phyloP scores from a whole-genome alignment of 2,113 vertebrate genomes.

The Aptenodytes patagonicus region DNA sequence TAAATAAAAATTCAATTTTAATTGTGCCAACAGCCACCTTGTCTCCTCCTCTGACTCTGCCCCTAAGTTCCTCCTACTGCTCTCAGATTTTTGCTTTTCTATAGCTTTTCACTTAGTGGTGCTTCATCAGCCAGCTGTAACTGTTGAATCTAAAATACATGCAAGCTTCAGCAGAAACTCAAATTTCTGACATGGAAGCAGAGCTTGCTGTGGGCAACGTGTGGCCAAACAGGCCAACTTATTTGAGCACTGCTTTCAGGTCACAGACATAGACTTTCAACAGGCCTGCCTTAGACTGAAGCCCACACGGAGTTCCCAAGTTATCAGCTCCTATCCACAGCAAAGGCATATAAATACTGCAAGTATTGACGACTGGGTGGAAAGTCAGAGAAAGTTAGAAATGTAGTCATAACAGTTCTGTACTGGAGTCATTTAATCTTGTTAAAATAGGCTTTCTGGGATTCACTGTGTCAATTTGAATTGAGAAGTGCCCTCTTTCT shows the following conservation, averaged over 20 bases:
- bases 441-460: constrained; percentile 15
- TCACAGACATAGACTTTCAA: background rate
- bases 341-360: background rate
- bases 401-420: background rate
- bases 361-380: background rate
- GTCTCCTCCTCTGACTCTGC: background rate
- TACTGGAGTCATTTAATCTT: background rate
- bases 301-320: background rate
- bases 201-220: background rate
- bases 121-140: background rate
- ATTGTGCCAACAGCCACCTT: background rate
- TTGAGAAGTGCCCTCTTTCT: background rate
- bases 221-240: background rate
- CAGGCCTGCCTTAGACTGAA: background rate
- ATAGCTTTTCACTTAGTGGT: background rate
- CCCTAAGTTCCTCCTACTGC: background rate
- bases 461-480: background rate
- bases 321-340: background rate
- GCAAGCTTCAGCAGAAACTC: background rate
- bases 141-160: background rate
- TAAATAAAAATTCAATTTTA: background rate
- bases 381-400: background rate
- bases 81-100: background rate
- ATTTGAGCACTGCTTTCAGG: background rate
- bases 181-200: background rate